Evolutionary conservation across 1,140 invertebrate species (phyloP), one percentile per base, ranked within the genome.

Genomic region (Armadillidium nasatum): DNA sequence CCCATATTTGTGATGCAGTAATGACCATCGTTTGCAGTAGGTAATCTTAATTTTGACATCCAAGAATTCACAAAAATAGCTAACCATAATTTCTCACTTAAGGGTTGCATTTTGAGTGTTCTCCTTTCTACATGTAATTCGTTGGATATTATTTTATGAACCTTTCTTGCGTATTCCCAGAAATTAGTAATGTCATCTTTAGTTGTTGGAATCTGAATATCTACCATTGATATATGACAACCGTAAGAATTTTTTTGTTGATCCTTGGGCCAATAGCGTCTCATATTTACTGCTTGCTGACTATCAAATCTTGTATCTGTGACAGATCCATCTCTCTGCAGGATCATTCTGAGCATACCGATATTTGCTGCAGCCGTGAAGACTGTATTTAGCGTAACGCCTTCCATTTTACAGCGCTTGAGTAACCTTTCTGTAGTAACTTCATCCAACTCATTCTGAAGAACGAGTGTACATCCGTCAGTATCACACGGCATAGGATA

Each of bases 1-100:
- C 80, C 80, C 80, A 81, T 81, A 71, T 81, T 81, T 72, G 80
- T 81, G 44, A 79, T 71, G n/a, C 72, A 75, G 73, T 79, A 81
- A 44, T 81, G 80, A 69, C 76, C 75, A 46, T 81, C 77, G 67
- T 79, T 81, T 70, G 73, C 72, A n/a, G 80, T 77, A 10, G 80
- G 77, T 43, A 73, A 44, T 10, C 77, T 70, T 0, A 81, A 67
- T 50, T 73, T 44, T 33, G 76, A 45, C 75, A 81, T 46, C 44
- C 60, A 72, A 6, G 73, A 46, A 67, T 81, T 81, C 54, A 69
- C 23, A 15, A 73, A 33, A 22, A 81, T 75, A 13, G 78, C 45
- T 10, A 81, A 54, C n/a, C 60, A 70, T 22, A 81, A 45, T 10
- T 76, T 46, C n/a, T 74, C 73, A n/a, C 77, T 77, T 45, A 81